Evolutionary conservation across 1,140 invertebrate species (phyloP), one percentile per base, ranked within the genome.

Genomic region (Agrypnia vestita): DNA sequence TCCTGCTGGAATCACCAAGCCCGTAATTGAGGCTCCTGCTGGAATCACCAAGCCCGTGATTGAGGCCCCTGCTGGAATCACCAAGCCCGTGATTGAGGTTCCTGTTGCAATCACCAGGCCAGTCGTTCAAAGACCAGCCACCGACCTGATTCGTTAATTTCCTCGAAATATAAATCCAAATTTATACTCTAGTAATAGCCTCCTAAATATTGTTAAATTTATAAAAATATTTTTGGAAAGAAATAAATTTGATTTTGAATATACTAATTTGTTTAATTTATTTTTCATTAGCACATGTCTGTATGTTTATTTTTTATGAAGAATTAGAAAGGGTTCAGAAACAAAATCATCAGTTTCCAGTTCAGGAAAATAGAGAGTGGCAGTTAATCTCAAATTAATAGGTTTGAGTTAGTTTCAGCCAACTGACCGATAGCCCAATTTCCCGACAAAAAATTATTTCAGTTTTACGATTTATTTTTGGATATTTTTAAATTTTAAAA

Each of bases 41-140:
- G 67, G 47, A 3, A 71, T 71, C 67, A 71, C 67, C 9, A 71
- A 15, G 67, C 67, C 67, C 13, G 19, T 71, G 0, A n/a, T 35
- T 21, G 17, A 49, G 9, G 67, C 19, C 3, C 67, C 67, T 51
- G 19, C 10, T 0, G 67, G 47, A 3, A 71, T 71, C 47, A 71
- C 67, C 46, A 49, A 19, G 13, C 67, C 67, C 46, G 13, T 71
- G 9, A 11, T 71, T 11, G n/a, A 17, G 21, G 44, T 17, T 6
- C 44, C 46, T 21, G 19, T 19, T 19, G 67, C 4, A 12, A 69
- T 69, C 64, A 69, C 46, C 10, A 15, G n/a, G 10, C 64, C 44
- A 4, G 64, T 69, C 0, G 15, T 69, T 15, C 4, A n/a, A 0
- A n/a, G 13, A n/a, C 64, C 43, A 47, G 11, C 35, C 4, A 19